Percentiles rank a stretch among this genome's conserved stretches.
These are phyloP conservation scores for Monochamus alternatus DNA, from an alignment of 2,888 invertebrate genomes.

Conservation along the genomic window DNA sequence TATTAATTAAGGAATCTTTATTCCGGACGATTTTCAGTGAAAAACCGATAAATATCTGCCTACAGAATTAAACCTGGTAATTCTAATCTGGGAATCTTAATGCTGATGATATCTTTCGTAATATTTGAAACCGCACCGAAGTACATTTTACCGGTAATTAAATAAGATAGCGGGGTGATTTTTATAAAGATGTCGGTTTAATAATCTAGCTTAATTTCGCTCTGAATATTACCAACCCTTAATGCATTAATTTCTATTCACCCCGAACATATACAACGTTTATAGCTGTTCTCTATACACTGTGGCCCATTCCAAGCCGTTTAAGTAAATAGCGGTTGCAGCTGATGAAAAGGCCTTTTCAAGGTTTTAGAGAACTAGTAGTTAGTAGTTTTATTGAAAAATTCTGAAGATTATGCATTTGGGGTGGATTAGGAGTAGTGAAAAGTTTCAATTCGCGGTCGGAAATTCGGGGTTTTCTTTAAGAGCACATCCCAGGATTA, in stretches of 20 bases:
- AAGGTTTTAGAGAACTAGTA: no score
- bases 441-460: slow-evolving; percentile 25
- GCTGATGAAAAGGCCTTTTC: no score
- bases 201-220: background rate
- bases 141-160: slow-evolving; percentile 5
- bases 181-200: slow-evolving; percentile 5
- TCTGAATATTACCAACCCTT: background rate
- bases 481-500: slow-evolving; percentile 34
- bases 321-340: no score
- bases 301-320: no score
- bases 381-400: no score
- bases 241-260: background rate
- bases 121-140: background rate
- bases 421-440: no score
- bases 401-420: no score
- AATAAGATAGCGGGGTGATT: background rate
- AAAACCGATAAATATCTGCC: background rate
- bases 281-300: background rate
- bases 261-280: background rate
- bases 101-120: background rate
- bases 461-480: slow-evolving; percentile 18
- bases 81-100: background rate
- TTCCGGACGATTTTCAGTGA: no score
- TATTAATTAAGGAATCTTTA: no score
- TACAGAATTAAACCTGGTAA: background rate